Percentiles rank a stretch among this genome's conserved stretches.
phyloP scores from a whole-genome alignment of 2,113 vertebrate genomes.

The Leucopsar rothschildi region DNA sequence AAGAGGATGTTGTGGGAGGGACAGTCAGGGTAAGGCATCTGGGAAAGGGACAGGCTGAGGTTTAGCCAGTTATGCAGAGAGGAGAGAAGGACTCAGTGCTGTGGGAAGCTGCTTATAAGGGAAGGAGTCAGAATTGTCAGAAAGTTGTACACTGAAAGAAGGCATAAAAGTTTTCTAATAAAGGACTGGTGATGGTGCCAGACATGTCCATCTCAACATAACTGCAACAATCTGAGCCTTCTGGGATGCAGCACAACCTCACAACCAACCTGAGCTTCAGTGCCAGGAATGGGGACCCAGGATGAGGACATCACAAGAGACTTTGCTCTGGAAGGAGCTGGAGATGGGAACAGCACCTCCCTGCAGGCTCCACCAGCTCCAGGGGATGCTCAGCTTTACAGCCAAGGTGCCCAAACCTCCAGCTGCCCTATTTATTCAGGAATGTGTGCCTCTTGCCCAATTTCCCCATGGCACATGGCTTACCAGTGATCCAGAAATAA shows the following conservation, averaged over 20 bases:
- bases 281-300: neutral
- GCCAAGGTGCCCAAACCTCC: neutral
- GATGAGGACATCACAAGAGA: neutral
- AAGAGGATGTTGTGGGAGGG: no score
- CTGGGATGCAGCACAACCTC: neutral
- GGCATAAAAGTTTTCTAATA: no score
- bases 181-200: no score
- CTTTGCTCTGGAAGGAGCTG: neutral
- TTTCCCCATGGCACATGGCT: neutral
- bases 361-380: neutral
- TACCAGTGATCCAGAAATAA: fast-evolving
- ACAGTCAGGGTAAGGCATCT: no score
- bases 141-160: no score
- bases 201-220: no score
- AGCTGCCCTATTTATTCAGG: neutral
- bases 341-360: neutral
- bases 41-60: no score
- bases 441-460: neutral
- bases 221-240: neutral
- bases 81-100: no score
- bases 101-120: no score
- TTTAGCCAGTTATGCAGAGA: no score
- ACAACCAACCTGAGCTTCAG: neutral
- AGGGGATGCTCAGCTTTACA: neutral
- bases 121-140: no score